These are phyloP conservation scores for Bombycilla garrulus DNA, from an alignment of 2,113 vertebrate genomes.

Conservation along the genomic window DNA sequence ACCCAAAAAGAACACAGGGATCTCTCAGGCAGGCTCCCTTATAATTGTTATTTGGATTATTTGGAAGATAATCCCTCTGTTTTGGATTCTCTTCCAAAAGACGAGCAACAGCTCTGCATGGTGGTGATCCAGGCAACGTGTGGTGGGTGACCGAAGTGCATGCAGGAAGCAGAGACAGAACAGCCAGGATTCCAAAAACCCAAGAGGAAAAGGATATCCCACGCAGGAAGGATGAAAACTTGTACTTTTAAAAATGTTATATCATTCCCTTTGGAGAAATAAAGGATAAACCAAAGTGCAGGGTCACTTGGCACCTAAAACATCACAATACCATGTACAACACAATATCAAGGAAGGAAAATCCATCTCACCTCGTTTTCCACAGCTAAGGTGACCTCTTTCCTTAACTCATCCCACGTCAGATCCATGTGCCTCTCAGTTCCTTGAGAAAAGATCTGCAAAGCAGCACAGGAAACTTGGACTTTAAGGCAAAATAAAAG, in stretches of 20 bases:
- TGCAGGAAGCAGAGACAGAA: fast-evolving
- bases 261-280: background rate
- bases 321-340: fast-evolving
- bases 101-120: background rate
- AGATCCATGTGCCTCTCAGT: conserved; percentile 79
- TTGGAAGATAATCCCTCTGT: background rate
- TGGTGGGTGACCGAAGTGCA: background rate
- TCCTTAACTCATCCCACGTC: conserved; percentile 88
- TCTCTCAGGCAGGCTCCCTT: background rate
- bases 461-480: background rate
- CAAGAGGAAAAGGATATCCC: background rate
- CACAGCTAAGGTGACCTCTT: conserved; percentile 89
- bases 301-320: background rate
- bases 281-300: background rate
- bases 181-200: background rate
- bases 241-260: background rate
- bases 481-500: background rate
- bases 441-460: conserved; percentile 88
- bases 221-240: background rate
- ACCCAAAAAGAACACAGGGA: background rate
- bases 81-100: background rate
- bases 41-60: background rate
- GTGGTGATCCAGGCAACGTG: background rate
- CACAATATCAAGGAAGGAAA: background rate
- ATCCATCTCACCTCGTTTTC: conserved; percentile 83